Evolutionary conservation across 2,888 invertebrate species (phyloP).

Genomic region (Ennomos erosarius): DNA sequence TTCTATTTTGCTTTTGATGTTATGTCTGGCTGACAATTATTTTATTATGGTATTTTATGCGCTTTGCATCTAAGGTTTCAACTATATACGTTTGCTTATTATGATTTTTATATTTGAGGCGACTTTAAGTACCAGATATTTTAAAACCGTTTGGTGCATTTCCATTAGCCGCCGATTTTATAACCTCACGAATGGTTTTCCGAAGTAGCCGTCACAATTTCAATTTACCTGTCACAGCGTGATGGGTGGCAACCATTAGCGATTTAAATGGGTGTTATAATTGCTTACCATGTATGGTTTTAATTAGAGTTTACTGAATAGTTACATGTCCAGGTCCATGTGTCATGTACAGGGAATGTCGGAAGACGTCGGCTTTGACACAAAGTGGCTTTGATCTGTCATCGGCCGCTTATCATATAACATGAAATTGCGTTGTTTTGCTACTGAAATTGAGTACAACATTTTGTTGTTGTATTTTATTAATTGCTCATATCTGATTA

Average conservation of each 20-base stretch:
- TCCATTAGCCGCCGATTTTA: constrained; percentile 6
- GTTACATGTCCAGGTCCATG: constrained; percentile 9
- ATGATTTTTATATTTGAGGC: too few relatives aligned
- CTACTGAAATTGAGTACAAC: constrained; percentile 1
- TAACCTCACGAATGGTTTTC: constrained; percentile 16
- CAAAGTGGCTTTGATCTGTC: constrained; percentile 20
- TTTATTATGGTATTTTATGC: too few relatives aligned
- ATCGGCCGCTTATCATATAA: constrained; percentile 20
- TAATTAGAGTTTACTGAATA: constrained; percentile 34
- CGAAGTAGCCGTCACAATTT: constrained; percentile 33
- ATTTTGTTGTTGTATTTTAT: too few relatives aligned
- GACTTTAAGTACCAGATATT: too few relatives aligned
- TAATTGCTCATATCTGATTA: too few relatives aligned
- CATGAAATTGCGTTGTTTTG: constrained; percentile 8
- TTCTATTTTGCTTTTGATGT: too few relatives aligned
- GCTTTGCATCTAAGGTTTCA: too few relatives aligned
- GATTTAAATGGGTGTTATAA: constrained; percentile 51
- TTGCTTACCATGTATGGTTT: constrained; percentile 42
- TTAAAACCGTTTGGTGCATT: background rate
- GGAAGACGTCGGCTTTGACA: constrained; percentile 24
- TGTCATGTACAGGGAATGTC: constrained; percentile 21
- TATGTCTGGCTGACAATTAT: too few relatives aligned
- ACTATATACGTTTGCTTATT: too few relatives aligned
- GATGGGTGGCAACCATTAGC: constrained; percentile 49
- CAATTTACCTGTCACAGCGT: constrained; percentile 44